phyloP scores from a whole-genome alignment of 2,797 vertebrate genomes.

The Pagetopsis macropterus region DNA sequence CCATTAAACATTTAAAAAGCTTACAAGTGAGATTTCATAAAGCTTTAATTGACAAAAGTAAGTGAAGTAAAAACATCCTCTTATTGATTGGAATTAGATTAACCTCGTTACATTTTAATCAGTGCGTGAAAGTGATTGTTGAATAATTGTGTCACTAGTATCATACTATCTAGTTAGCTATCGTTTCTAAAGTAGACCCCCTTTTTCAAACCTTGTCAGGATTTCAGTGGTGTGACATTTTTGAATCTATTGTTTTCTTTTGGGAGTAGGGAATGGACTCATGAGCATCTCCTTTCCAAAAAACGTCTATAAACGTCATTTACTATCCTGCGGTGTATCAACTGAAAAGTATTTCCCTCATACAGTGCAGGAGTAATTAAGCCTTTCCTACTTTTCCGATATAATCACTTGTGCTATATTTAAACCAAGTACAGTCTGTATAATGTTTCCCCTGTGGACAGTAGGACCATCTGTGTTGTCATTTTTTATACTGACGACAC shows the following conservation, averaged over 20 bases:
- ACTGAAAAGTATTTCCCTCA: slow-evolving; percentile 37
- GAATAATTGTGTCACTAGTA: background rate
- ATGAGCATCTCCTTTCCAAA: slow-evolving; percentile 18
- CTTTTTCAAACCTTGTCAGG: background rate
- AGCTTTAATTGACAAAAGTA: too few relatives aligned
- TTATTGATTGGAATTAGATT: background rate
- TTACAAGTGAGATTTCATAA: background rate
- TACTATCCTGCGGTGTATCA: slow-evolving; percentile 22
- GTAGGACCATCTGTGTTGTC: slow-evolving; percentile 76
- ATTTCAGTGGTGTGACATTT: background rate
- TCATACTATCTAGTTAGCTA: background rate
- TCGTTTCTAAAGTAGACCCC: background rate
- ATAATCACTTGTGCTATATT: slow-evolving; percentile 76
- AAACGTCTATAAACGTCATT: slow-evolving; percentile 36
- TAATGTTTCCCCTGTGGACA: slow-evolving; percentile 71
- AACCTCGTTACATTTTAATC: background rate
- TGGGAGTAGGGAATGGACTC: background rate
- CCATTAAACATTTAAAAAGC: background rate
- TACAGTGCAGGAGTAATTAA: slow-evolving; percentile 61
- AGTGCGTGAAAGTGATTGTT: background rate
- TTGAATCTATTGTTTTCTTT: slow-evolving; percentile 1
- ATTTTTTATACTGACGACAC: slow-evolving; percentile 70
- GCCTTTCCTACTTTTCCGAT: slow-evolving; percentile 63
- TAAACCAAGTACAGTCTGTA: slow-evolving; percentile 63
- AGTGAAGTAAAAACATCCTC: background rate